Evolutionary conservation across 2,888 invertebrate genomes (phyloP).

Genomic region (Epirrhoe tristata): DNA sequence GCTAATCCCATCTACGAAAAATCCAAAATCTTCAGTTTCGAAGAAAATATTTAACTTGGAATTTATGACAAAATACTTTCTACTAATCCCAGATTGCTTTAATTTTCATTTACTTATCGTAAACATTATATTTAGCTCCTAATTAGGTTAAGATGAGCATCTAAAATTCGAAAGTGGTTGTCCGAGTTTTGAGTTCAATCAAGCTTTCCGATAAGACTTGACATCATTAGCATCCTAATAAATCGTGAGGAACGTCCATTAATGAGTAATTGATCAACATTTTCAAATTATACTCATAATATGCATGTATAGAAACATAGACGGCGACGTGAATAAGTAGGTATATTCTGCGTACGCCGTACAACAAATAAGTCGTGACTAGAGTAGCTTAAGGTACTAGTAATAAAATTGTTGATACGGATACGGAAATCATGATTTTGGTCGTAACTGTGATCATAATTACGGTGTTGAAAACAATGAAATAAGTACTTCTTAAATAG

Average conservation of each 20-base stretch:
- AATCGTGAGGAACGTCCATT: slow-evolving; percentile 43
- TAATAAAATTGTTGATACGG: slow-evolving; percentile 2
- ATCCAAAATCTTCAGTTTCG: no score
- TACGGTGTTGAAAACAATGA: no score
- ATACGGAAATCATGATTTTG: slow-evolving; percentile 9
- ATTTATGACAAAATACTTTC: neutral
- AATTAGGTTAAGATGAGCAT: slow-evolving; percentile 26
- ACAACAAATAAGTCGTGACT: slow-evolving; percentile 40
- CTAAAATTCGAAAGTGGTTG: slow-evolving; percentile 27
- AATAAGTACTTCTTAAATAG: no score
- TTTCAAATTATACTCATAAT: slow-evolving; percentile 11
- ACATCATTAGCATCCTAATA: slow-evolving; percentile 45
- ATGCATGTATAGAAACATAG: neutral
- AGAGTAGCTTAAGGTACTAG: neutral
- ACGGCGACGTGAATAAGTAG: slow-evolving; percentile 11
- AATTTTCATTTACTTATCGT: slow-evolving; percentile 5
- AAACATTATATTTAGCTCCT: slow-evolving; percentile 13
- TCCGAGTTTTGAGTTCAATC: slow-evolving; percentile 29
- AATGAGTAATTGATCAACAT: slow-evolving; percentile 45
- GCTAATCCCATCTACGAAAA: no score
- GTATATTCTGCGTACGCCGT: slow-evolving; percentile 20
- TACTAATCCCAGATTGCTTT: neutral
- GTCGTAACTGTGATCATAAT: no score
- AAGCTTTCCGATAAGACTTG: slow-evolving; percentile 41
- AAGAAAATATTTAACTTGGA: neutral